A percentile compares a stretch with the other conserved stretches of the same genome.
Evolutionary conservation across 2,113 vertebrate species (phyloP).

Genomic region (Etia nguti): DNA sequence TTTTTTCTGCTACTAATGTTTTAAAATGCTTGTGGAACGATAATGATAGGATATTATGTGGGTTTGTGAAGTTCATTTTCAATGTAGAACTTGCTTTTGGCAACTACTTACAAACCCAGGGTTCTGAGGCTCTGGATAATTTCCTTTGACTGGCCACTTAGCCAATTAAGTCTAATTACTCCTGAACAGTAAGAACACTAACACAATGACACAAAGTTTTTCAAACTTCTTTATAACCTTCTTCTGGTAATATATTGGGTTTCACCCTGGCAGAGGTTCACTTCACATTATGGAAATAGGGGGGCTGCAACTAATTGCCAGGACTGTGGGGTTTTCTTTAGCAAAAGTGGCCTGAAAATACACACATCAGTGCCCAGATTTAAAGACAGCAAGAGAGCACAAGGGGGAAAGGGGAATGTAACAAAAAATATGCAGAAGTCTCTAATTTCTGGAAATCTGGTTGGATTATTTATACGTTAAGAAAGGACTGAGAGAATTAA

Average conservation of each 20-base stretch:
- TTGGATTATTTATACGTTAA: background rate
- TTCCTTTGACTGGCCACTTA: conserved; percentile 18
- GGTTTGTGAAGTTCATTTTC: conserved; percentile 29
- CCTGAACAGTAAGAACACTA: conserved; percentile 20
- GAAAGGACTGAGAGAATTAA: background rate
- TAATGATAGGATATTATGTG: conserved; percentile 49
- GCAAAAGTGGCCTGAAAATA: background rate
- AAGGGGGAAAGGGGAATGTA: background rate
- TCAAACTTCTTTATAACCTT: background rate
- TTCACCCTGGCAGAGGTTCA: background rate
- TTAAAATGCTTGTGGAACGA: conserved; percentile 25
- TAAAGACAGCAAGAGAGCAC: background rate
- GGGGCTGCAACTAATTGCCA: background rate
- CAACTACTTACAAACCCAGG: background rate
- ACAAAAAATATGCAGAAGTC: background rate
- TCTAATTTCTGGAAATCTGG: background rate
- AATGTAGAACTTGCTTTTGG: background rate
- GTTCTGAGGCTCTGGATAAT: conserved; percentile 1
- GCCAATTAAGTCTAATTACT: conserved; percentile 26
- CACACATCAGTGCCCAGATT: background rate
- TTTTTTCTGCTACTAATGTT: conserved; percentile 11
- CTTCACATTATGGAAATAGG: background rate
- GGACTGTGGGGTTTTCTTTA: background rate
- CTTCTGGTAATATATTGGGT: background rate
- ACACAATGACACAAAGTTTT: conserved; percentile 13